These are phyloP conservation scores for Lophius americanus DNA, from an alignment of 2,797 vertebrate genomes.

Conservation along the genomic window DNA sequence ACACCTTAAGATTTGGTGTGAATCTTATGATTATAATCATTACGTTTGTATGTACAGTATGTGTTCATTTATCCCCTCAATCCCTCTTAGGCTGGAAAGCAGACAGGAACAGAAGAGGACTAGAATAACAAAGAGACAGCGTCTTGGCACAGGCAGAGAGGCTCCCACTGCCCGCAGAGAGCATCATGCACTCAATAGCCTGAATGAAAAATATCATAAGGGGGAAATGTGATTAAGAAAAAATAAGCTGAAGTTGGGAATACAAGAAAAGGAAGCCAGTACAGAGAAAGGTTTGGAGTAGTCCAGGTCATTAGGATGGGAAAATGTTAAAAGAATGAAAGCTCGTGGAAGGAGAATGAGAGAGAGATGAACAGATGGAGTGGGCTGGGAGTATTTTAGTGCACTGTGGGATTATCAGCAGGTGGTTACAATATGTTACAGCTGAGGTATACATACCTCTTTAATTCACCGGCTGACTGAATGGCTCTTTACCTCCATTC, in stretches of 20 bases:
- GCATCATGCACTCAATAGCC: conserved; percentile 51
- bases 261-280: conserved; percentile 29
- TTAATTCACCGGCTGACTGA: conserved; percentile 49
- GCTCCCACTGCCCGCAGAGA: conserved; percentile 47
- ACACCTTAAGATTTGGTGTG: background rate
- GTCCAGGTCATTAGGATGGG: conserved; percentile 33
- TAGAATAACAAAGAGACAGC: conserved; percentile 54
- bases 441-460: conserved; percentile 59
- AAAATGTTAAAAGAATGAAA: conserved; percentile 36
- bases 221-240: conserved; percentile 52
- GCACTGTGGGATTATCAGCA: conserved; percentile 77
- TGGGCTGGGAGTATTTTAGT: conserved; percentile 73
- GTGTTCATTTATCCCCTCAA: conserved; percentile 25
- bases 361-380: conserved; percentile 76
- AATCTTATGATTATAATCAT: too few relatives aligned
- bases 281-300: conserved; percentile 26
- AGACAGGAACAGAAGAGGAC: conserved; percentile 49
- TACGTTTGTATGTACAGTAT: background rate
- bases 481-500: conserved; percentile 45
- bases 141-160: conserved; percentile 56
- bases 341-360: conserved; percentile 32
- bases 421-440: conserved; percentile 79
- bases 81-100: conserved; percentile 23
- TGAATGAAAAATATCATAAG: conserved; percentile 57
- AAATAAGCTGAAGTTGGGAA: conserved; percentile 52